These are phyloP conservation scores for Scomber scombrus DNA, from an alignment of 2,113 vertebrate species.

Conservation along the genomic window DNA sequence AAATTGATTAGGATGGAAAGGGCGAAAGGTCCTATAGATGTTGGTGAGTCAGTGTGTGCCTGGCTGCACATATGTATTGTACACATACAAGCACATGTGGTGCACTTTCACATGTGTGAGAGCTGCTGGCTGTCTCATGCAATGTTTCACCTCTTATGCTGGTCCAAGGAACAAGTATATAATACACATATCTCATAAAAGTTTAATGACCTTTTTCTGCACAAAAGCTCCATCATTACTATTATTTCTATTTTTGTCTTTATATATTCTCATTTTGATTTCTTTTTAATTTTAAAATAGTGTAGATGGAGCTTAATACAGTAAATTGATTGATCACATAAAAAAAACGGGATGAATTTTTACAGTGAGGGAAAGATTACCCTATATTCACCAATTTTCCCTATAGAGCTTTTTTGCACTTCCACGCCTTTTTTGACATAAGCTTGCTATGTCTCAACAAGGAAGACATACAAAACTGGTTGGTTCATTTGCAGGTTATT, in stretches of 20 bases:
- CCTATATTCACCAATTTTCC: constrained; percentile 14
- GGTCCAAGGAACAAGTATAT: neutral
- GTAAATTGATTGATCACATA: no score
- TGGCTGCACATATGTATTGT: neutral
- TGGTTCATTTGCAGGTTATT: no score
- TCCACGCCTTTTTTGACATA: no score
- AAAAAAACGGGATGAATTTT: neutral
- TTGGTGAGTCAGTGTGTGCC: neutral
- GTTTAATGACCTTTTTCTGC: neutral
- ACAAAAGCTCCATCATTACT: neutral
- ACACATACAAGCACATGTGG: neutral
- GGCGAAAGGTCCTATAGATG: constrained; percentile 34
- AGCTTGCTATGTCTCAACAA: no score
- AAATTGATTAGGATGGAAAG: constrained; percentile 45
- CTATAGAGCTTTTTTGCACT: constrained; percentile 21
- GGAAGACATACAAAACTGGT: no score
- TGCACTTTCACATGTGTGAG: neutral
- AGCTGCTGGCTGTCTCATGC: neutral
- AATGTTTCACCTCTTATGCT: neutral
- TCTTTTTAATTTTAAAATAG: no score
- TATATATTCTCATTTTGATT: neutral
- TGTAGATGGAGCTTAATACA: no score
- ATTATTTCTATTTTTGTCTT: neutral
- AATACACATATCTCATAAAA: neutral
- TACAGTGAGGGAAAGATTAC: neutral